Evolutionary conservation across 2,888 invertebrate species (phyloP), one percentile per base, ranked within the genome.

Genomic region (Cerastis rubricosa): DNA sequence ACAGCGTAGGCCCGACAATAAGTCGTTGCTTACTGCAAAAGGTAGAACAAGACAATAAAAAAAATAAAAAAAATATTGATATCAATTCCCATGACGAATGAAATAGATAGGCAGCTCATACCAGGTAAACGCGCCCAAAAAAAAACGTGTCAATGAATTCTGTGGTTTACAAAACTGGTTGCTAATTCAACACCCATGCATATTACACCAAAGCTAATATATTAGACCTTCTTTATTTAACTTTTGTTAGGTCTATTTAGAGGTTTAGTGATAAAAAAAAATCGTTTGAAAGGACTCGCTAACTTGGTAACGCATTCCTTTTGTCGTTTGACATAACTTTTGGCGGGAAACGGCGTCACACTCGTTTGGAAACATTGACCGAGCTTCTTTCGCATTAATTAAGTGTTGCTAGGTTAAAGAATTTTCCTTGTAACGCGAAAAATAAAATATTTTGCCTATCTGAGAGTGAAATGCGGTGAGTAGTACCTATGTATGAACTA

Each of bases 341-440:
- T 81, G 84, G 87, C 89, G 89, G 88, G 84, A 85, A 89, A 76
- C 17, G 64, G 76, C 64, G 84, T 67, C 59, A 65, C 61, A 47
- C 71, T 83, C 70, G 75, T n/a, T 45, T 47, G 70, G 57, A 81
- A 80, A 81, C 87, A 87, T 88, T 84, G 85, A 84, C 81, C 77
- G 83, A 70, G 70, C 51, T 81, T 71, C 57, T 73, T 75, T 67
- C 64, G 81, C 78, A 70, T 72, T 71, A 22, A 25, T 22, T 29
- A 2, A 59, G 80, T 80, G 84, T 82, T 87, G 84, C 76, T 54
- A 80, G 74, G 3, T 63, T 51, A 4, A 59, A 40, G 4, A 12
- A 40, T 35, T 49, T 61, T 43, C 40, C 80, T 43, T 4, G 22
- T 1, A 35, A 12, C 19, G 17, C 6, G 72, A 19, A 57, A 67